Conservation (phyloP, 1,140 invertebrate genomes). For the Marisa cornuarietis region DNA sequence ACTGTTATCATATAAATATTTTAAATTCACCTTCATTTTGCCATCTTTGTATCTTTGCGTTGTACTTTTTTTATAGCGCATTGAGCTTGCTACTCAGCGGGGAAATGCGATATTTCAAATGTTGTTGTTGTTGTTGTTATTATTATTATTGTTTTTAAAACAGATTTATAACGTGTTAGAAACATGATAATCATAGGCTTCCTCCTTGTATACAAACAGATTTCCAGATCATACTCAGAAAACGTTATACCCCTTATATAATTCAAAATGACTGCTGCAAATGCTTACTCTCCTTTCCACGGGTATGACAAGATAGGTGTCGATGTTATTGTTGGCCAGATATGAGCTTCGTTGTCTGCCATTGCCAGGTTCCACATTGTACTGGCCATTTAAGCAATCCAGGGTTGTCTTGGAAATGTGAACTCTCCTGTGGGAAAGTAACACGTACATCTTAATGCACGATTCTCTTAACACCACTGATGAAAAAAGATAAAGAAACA, state of each 20-base stretch:
- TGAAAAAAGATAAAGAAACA: neutral
- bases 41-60: no score
- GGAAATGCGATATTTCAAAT: no score
- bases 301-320: slow-evolving; percentile 53
- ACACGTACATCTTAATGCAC: neutral
- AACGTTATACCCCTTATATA: no score
- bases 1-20: neutral
- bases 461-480: neutral
- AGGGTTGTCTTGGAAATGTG: slow-evolving; percentile 56
- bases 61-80: no score
- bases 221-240: no score
- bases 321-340: slow-evolving; percentile 44
- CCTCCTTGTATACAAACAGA: no score
- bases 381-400: slow-evolving; percentile 45
- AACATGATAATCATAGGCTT: no score
- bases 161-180: no score
- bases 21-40: neutral
- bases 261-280: no score
- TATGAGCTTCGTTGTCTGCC: slow-evolving; percentile 42
- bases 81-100: no score
- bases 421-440: slow-evolving; percentile 47
- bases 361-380: slow-evolving; percentile 53
- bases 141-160: no score
- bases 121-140: no score
- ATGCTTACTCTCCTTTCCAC: slow-evolving; percentile 47